Evolutionary conservation across 2,797 vertebrate genomes (phyloP).

Genomic region (Natrix natrix): DNA sequence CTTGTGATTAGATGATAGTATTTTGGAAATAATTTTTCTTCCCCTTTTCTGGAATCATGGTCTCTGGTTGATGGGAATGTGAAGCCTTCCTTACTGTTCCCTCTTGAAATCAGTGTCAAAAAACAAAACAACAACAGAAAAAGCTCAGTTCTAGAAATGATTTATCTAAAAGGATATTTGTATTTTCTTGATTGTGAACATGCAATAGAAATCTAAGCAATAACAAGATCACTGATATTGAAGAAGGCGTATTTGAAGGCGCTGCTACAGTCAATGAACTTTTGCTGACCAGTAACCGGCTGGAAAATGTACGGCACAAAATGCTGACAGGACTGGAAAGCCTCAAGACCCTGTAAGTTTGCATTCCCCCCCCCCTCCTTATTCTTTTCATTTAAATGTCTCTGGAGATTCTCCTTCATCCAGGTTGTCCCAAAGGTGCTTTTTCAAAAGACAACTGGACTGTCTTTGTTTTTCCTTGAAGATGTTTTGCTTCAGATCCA

Average conservation of each 20-base stretch:
- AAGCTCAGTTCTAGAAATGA: background rate
- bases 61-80: background rate
- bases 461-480: background rate
- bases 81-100: background rate
- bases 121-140: no score
- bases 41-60: background rate
- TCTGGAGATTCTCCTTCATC: background rate
- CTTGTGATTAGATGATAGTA: background rate
- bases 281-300: slow-evolving; percentile 90
- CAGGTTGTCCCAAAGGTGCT: background rate
- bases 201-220: slow-evolving; percentile 92
- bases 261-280: slow-evolving; percentile 92
- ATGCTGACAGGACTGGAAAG: slow-evolving; percentile 94
- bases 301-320: slow-evolving; percentile 88
- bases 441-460: background rate
- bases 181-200: slow-evolving; percentile 34
- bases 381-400: background rate
- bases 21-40: background rate
- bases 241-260: slow-evolving; percentile 95
- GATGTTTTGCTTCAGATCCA: background rate
- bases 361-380: background rate
- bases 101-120: background rate
- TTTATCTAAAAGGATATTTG: background rate
- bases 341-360: slow-evolving; percentile 92
- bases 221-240: slow-evolving; percentile 97